Evolutionary conservation across 35 echinoderm and acorn worm genomes (phyloP).

Genomic region (Ptychodera flava): DNA sequence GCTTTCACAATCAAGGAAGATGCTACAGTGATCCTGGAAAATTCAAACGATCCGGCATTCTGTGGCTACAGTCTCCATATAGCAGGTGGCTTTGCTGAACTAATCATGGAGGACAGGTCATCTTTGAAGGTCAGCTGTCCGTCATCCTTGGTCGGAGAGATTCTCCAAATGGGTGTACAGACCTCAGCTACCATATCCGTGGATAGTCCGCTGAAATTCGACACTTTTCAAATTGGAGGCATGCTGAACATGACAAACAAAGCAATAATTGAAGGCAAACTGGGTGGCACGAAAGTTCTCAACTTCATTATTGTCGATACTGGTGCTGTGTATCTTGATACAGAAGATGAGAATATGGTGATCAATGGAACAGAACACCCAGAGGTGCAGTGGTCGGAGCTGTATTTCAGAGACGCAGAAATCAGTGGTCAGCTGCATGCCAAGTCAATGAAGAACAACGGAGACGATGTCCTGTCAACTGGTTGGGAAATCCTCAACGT

Average conservation of each 20-base stretch:
- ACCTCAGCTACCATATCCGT: not conserved
- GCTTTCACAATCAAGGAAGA: slow-evolving; percentile 31
- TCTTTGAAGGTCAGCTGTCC: slow-evolving; percentile 41
- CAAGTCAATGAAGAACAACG: not conserved
- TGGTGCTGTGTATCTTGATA: not conserved
- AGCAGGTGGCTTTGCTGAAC: not conserved
- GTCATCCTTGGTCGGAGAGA: slow-evolving; percentile 9
- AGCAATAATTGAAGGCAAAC: not conserved
- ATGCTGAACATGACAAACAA: not conserved
- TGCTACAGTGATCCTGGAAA: slow-evolving; percentile 34
- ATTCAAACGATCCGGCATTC: slow-evolving; percentile 11
- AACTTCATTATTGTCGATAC: not conserved
- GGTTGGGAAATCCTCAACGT: not conserved
- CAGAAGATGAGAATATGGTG: not conserved
- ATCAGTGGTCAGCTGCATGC: not conserved
- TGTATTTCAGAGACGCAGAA: not conserved
- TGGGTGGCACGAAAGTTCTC: not conserved
- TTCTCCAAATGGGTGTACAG: slow-evolving; percentile 34
- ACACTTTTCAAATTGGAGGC: not conserved
- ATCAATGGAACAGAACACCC: not conserved
- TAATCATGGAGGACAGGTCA: slow-evolving; percentile 42
- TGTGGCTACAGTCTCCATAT: slow-evolving; percentile 68
- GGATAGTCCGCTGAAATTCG: not conserved
- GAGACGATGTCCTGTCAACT: not conserved
- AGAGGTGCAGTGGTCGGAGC: too few species aligned